phyloP scores from a whole-genome alignment of 1,140 invertebrate species.

The Platorchestia sp. region DNA sequence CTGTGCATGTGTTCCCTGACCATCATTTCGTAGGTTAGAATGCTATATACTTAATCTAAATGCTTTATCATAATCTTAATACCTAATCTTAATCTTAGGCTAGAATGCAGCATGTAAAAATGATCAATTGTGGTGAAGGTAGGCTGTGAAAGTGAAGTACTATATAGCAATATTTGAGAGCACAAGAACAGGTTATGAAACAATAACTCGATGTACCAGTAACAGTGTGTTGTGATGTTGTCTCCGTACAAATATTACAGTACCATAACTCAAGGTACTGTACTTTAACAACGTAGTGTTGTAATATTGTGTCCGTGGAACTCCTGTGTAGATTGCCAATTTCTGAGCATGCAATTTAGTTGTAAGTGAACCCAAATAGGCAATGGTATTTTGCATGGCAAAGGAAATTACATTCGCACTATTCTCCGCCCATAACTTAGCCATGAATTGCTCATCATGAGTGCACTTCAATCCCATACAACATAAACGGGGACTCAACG shows the following conservation, averaged over 20 bases:
- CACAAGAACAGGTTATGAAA: no score
- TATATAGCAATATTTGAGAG: background rate
- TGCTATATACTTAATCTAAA: background rate
- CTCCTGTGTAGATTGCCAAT: background rate
- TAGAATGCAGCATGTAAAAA: background rate
- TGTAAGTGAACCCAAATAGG: background rate
- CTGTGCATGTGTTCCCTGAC: background rate
- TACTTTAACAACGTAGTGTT: no score
- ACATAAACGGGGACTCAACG: no score
- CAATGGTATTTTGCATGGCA: background rate
- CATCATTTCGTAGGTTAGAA: background rate
- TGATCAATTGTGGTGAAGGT: background rate
- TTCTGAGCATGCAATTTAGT: background rate
- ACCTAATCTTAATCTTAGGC: no score
- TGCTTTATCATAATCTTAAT: no score
- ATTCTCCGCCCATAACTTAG: no score
- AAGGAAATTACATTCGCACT: background rate
- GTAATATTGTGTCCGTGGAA: background rate
- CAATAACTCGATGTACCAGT: no score
- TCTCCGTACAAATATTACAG: no score
- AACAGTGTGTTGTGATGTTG: no score
- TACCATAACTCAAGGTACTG: no score
- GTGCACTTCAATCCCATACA: no score
- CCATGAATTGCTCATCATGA: no score
- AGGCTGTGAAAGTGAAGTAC: background rate